Conservation (phyloP, 2,888 invertebrate genomes). For the Phorcus lineatus region DNA sequence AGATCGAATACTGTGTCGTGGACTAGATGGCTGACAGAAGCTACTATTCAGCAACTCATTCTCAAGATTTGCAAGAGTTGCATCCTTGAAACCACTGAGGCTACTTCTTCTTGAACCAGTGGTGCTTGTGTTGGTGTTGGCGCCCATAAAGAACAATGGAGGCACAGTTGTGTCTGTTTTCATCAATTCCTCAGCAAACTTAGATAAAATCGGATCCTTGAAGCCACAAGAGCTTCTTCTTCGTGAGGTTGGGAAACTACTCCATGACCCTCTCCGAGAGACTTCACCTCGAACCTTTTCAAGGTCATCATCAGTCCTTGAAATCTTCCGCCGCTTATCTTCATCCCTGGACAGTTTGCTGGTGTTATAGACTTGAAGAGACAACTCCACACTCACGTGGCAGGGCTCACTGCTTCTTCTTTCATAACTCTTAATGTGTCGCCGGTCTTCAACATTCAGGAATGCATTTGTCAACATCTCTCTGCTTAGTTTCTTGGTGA, state of each 20-base stretch:
- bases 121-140: constrained; percentile 54
- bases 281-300: constrained; percentile 50
- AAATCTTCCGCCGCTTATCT: constrained; percentile 46
- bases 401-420: constrained; percentile 68
- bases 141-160: constrained; percentile 52
- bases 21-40: constrained; percentile 37
- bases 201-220: constrained; percentile 64
- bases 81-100: constrained; percentile 61
- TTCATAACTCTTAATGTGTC: constrained; percentile 49
- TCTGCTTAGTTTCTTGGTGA: constrained; percentile 45
- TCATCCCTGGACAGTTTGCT: constrained; percentile 42
- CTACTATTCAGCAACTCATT: constrained; percentile 59
- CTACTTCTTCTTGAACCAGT: constrained; percentile 64
- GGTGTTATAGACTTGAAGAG: constrained; percentile 42
- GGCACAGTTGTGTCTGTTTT: constrained; percentile 64
- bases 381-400: constrained; percentile 50
- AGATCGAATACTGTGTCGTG: constrained; percentile 27
- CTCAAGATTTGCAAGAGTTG: constrained; percentile 62
- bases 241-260: constrained; percentile 45
- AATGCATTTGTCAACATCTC: constrained; percentile 67
- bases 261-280: constrained; percentile 49
- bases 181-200: constrained; percentile 71
- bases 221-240: constrained; percentile 61
- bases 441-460: constrained; percentile 56
- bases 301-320: constrained; percentile 61